These are phyloP conservation scores for Linurgus olivaceus DNA, from an alignment of 2,797 vertebrate genomes.

Conservation along the genomic window DNA sequence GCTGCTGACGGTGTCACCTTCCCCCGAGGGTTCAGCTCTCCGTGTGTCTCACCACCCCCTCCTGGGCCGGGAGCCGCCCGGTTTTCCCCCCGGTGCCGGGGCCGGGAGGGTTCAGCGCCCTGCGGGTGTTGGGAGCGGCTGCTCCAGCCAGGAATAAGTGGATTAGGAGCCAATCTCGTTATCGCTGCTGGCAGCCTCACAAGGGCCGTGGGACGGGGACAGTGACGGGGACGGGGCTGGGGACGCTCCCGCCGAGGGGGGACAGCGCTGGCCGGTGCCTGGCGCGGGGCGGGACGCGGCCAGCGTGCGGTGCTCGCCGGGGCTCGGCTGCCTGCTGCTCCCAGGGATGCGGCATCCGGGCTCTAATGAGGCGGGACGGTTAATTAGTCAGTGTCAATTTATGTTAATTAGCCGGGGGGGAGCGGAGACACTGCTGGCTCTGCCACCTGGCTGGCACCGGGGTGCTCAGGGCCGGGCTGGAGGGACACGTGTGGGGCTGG, in stretches of 20 bases:
- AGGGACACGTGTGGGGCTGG: accelerated
- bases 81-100: not conserved
- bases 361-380: not conserved
- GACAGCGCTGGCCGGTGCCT: accelerated
- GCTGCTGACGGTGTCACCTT: accelerated
- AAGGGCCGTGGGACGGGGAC: not conserved
- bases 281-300: accelerated
- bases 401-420: not conserved
- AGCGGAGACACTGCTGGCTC: not conserved
- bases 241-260: accelerated
- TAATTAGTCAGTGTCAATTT: slow-evolving; percentile 45
- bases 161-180: not conserved
- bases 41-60: accelerated
- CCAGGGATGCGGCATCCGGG: not conserved
- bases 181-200: not conserved
- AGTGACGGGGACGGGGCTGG: not conserved
- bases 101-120: not conserved
- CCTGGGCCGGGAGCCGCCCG: not conserved
- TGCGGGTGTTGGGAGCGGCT: accelerated
- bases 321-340: not conserved
- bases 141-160: slow-evolving; percentile 10
- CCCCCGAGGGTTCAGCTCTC: accelerated
- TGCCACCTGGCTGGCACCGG: not conserved
- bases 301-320: accelerated
- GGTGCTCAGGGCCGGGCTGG: not conserved